Percentiles rank a stretch among this genome's conserved stretches.
Conservation (phyloP, 2,113 vertebrate species). For the Tursiops truncatus region DNA sequence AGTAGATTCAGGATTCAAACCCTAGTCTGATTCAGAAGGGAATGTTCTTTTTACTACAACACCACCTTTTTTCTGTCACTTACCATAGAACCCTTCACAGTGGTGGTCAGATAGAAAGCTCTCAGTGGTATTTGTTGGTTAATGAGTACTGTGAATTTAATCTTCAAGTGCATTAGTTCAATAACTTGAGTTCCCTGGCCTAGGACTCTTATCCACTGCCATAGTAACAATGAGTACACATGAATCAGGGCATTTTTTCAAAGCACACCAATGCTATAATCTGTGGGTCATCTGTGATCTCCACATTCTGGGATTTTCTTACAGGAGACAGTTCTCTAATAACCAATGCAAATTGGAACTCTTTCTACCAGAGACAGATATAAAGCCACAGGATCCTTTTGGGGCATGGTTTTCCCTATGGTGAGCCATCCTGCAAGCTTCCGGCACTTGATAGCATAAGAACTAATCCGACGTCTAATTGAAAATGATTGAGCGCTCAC, state of each 20-base stretch:
- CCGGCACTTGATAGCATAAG: background rate
- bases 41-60: background rate
- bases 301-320: background rate
- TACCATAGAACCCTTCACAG: background rate
- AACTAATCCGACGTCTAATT: background rate
- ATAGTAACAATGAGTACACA: background rate
- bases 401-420: background rate
- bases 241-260: background rate
- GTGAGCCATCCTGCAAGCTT: background rate
- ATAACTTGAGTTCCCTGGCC: background rate
- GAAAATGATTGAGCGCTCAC: constrained; percentile 30
- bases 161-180: background rate
- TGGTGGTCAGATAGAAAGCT: background rate
- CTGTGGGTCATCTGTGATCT: background rate
- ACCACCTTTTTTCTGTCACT: background rate
- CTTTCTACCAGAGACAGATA: background rate
- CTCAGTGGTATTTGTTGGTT: background rate
- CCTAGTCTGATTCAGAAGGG: background rate
- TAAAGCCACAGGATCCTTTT: background rate
- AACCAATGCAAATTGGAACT: background rate
- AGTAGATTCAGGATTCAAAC: background rate
- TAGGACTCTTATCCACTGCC: background rate
- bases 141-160: background rate
- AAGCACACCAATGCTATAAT: background rate
- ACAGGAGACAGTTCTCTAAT: background rate